Percentiles rank a stretch among this genome's conserved stretches.
phyloP scores from a whole-genome alignment of 2,888 invertebrate species.

The Globia sparganii region DNA sequence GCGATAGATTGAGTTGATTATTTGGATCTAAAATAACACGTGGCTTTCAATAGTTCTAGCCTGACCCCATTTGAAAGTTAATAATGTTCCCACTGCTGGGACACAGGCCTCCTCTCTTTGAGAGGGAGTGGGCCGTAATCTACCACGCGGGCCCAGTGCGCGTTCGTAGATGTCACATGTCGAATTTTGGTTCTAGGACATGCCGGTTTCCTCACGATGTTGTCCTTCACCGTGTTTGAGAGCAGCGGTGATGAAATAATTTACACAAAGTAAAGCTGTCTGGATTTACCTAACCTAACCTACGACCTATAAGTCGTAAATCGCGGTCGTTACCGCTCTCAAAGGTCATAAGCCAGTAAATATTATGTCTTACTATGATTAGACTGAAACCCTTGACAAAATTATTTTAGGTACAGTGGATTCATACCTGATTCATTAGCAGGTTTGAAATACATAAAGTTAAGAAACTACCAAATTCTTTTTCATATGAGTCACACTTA shows the following conservation, averaged over 20 bases:
- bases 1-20: neutral
- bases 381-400: neutral
- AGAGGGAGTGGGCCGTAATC: no score
- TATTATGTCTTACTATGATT: no score
- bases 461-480: neutral
- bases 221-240: no score
- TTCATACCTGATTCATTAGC: neutral
- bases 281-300: neutral
- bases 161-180: no score
- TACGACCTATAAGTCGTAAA: neutral
- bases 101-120: no score
- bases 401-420: neutral
- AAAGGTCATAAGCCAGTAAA: neutral
- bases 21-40: neutral
- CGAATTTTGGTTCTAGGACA: no score
- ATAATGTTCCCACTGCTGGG: no score
- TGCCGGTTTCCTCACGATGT: no score
- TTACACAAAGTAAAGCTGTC: neutral
- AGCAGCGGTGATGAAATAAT: neutral
- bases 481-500: neutral
- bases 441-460: neutral
- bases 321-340: neutral
- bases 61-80: neutral
- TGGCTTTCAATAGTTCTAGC: neutral
- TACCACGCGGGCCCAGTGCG: no score